Conservation (phyloP, 2,797 vertebrate species). For the Danio kyathit region DNA sequence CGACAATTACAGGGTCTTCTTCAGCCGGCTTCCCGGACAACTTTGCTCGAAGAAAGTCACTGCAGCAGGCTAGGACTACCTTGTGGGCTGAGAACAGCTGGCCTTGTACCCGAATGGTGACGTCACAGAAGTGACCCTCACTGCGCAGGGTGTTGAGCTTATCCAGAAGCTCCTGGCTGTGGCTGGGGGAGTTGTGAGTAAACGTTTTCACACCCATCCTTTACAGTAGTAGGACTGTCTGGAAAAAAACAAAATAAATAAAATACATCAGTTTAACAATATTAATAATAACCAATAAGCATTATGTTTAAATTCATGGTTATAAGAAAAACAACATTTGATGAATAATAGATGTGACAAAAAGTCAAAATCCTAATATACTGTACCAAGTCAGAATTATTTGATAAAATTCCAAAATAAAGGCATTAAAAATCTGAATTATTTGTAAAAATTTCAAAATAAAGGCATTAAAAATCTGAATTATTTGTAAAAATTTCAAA, state of each 20-base stretch:
- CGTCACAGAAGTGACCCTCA: conserved; percentile 93
- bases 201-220: conserved; percentile 86
- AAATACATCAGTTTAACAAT: conserved; percentile 5
- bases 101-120: conserved; percentile 98
- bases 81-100: conserved; percentile 98
- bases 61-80: conserved; percentile 98
- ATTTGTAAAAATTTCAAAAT: no score
- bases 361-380: no score
- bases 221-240: conserved; percentile 55
- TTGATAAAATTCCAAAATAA: no score
- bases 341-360: no score
- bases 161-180: conserved; percentile 90
- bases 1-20: conserved; percentile 82
- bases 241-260: neutral
- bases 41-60: conserved; percentile 96
- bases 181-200: conserved; percentile 87
- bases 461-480: no score
- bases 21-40: conserved; percentile 88
- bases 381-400: no score
- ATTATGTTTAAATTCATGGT: neutral
- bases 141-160: conserved; percentile 88
- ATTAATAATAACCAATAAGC: neutral
- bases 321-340: no score
- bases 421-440: no score
- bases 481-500: no score